Evolutionary conservation across 2,797 vertebrate genomes (phyloP).

Genomic region (Borostomias antarcticus): DNA sequence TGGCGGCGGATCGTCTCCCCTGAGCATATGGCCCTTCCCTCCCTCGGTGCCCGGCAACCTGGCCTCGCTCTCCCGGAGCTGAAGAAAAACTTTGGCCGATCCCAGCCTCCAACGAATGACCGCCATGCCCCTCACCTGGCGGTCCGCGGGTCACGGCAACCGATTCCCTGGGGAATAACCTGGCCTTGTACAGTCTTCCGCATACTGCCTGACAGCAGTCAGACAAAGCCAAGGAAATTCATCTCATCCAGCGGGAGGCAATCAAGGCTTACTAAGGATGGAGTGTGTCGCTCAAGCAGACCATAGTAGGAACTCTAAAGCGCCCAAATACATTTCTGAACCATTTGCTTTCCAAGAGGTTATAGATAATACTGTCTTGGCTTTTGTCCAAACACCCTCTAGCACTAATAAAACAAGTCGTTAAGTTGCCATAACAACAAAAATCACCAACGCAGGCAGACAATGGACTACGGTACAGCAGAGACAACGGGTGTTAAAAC

Average conservation of each 20-base stretch:
- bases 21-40: conserved; percentile 7
- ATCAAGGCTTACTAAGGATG: too few species aligned
- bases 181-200: too few species aligned
- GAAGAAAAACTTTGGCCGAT: background rate
- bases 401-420: background rate
- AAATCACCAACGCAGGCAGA: background rate
- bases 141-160: background rate
- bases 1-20: background rate
- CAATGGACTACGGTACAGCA: background rate
- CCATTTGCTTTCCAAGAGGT: background rate
- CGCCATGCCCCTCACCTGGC: background rate
- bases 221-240: too few species aligned
- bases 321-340: background rate
- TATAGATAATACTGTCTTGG: background rate
- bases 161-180: background rate
- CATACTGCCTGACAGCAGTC: too few species aligned
- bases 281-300: background rate
- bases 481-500: background rate
- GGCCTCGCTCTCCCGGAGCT: background rate
- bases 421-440: background rate
- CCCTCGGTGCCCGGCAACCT: conserved; percentile 6
- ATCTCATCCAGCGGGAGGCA: too few species aligned
- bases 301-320: background rate
- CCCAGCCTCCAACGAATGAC: background rate
- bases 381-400: background rate